Percentiles rank a stretch among this genome's conserved stretches.
These are phyloP conservation scores for Butastur rufipennis DNA, from an alignment of 2,113 vertebrate species.

Conservation along the genomic window DNA sequence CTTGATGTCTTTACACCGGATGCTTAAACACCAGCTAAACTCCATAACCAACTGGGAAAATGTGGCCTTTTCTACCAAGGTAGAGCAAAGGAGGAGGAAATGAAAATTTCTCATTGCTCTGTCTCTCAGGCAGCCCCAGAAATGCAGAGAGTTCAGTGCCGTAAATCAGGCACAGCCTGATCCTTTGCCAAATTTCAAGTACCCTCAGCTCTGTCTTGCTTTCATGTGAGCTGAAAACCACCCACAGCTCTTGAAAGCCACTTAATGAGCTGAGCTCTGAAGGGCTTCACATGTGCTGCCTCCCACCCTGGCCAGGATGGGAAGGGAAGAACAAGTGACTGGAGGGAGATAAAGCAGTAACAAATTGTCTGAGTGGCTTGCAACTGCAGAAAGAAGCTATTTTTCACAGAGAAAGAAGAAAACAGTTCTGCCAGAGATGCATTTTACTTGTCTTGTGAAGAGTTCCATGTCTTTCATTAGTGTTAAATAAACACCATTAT, in stretches of 20 bases:
- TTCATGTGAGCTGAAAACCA: background rate
- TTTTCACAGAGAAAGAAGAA: background rate
- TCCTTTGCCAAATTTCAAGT: background rate
- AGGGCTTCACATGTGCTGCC: background rate
- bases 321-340: background rate
- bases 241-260: background rate
- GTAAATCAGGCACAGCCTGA: background rate
- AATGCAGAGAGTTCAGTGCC: background rate
- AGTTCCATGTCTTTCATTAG: background rate
- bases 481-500: conserved; percentile 25
- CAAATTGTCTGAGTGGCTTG: background rate
- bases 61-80: background rate
- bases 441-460: background rate
- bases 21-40: background rate
- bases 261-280: background rate
- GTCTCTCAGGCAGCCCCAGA: background rate
- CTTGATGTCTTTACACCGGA: background rate
- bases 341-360: background rate
- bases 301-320: rapidly evolving
- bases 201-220: background rate
- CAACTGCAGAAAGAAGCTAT: background rate
- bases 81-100: background rate
- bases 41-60: background rate
- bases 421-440: background rate
- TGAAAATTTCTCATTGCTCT: background rate